Evolutionary conservation across 2,113 vertebrate species (phyloP), one percentile per base, ranked within the genome.

Genomic region (Cromileptes altivelis): DNA sequence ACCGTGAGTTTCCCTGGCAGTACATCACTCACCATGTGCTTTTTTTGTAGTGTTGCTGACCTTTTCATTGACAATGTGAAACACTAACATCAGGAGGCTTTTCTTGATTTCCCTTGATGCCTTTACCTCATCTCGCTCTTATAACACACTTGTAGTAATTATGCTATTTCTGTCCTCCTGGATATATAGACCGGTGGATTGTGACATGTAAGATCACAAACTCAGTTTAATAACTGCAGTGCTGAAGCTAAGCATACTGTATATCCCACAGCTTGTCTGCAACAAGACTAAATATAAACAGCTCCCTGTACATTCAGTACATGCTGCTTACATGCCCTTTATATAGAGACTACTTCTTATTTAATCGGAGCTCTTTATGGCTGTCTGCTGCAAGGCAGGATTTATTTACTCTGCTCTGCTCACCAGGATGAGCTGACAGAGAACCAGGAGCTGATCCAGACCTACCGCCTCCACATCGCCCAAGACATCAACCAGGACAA

Each of bases 401-500:
- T 27, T 52, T 14, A n/a, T 45, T 5, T 19, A 64, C 18, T 71
- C 14, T 57, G 17, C 3, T 80, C 17, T 65, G 1, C 60, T 75
- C 23, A n/a, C 3, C 92, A 99, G 98, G 97, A 99, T 62, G 98
- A 99, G 81, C 94, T 99, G 71, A 97, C 97, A 14, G 97, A 98
- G 60, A 99, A 99, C 93, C 92, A 96, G 89, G 98, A 99, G 89
- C 94, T 99, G 91, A 97, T 99, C 92, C 98, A 99, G 92, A 99
- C 97, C 1, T 99, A 99, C 94, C 96, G 97, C 83, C 96, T 98
- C 70, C 98, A 99, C 85, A 98, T 99, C 1, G 96, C 97, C 0
- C 98, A 99, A 85, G 98, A 99, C 89, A 99, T 99, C 91, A 99
- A 99, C 94, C 98, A 98, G 86, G 97, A 99, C 75, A 99, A 99